Evolutionary conservation across 2,113 vertebrate species (phyloP).

Genomic region (Hucho hucho): DNA sequence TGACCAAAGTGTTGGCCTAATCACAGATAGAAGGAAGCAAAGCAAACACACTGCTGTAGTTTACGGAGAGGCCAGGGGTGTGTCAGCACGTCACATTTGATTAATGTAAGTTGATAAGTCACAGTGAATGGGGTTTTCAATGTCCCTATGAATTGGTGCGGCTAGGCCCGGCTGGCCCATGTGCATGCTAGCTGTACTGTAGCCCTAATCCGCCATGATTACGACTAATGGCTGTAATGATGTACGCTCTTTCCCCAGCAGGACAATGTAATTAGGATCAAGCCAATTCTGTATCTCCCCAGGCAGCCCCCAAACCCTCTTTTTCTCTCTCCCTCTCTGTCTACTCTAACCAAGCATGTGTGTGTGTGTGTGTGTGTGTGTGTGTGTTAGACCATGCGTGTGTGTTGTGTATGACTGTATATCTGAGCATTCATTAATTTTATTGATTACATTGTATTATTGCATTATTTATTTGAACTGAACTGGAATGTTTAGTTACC

Average conservation of each 20-base stretch:
- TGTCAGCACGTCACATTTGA: slow-evolving; percentile 7
- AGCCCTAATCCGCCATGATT: slow-evolving; percentile 83
- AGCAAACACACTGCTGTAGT: no score
- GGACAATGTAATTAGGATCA: slow-evolving; percentile 85
- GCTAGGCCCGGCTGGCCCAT: slow-evolving; percentile 37
- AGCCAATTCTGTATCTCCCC: slow-evolving; percentile 78
- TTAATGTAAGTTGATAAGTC: slow-evolving; percentile 9
- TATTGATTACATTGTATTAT: no score
- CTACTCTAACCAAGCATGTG: not conserved
- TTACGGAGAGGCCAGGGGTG: not conserved
- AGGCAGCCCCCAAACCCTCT: slow-evolving; percentile 60
- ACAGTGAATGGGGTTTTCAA: not conserved
- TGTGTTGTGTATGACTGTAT: no score
- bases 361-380: not conserved
- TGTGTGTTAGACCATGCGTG: not conserved
- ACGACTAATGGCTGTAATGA: slow-evolving; percentile 85
- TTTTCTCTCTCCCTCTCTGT: slow-evolving; percentile 7
- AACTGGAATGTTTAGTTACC: no score
- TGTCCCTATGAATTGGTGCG: slow-evolving; percentile 16
- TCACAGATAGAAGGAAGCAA: no score
- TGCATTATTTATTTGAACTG: no score
- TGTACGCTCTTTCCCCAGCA: slow-evolving; percentile 79
- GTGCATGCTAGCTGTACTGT: slow-evolving; percentile 57
- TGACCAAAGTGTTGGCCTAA: no score
- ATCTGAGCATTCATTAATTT: no score